Percentiles rank a stretch among this genome's conserved stretches.
These are phyloP conservation scores for Malurus splendens DNA, from an alignment of 2,797 vertebrate genomes.

Conservation along the genomic window DNA sequence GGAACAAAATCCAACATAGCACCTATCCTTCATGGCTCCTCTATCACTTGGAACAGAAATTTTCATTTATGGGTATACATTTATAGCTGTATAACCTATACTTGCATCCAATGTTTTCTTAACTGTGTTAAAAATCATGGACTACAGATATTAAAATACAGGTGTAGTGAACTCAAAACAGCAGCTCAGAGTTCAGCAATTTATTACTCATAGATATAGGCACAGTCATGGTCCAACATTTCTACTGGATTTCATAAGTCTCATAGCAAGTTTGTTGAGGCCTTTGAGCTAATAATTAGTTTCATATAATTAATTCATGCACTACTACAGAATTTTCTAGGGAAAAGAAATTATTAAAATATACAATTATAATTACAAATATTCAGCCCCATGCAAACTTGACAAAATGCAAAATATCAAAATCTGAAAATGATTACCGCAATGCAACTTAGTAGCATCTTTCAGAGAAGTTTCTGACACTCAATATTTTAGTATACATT, in stretches of 20 bases:
- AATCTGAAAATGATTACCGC: background rate
- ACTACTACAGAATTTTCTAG: background rate
- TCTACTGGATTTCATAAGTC: background rate
- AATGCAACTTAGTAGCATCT: background rate
- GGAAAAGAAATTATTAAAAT: background rate
- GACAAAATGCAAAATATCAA: background rate
- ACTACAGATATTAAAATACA: background rate
- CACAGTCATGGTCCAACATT: background rate
- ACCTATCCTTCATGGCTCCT: background rate
- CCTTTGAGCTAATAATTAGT: background rate
- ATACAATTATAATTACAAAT: background rate
- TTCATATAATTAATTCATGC: background rate
- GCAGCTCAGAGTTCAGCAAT: background rate
- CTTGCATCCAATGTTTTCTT: background rate
- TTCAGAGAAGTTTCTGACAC: background rate
- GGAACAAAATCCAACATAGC: background rate
- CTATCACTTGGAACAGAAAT: background rate
- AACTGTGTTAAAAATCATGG: background rate
- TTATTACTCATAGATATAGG: background rate
- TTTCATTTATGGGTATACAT: background rate
- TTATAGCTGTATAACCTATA: background rate
- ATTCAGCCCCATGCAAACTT: background rate
- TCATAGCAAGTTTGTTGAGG: background rate
- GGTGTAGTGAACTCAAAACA: background rate
- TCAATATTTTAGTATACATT: background rate